Conservation (phyloP, 1,140 invertebrate species). For the Zaprionus tsacasi region DNA sequence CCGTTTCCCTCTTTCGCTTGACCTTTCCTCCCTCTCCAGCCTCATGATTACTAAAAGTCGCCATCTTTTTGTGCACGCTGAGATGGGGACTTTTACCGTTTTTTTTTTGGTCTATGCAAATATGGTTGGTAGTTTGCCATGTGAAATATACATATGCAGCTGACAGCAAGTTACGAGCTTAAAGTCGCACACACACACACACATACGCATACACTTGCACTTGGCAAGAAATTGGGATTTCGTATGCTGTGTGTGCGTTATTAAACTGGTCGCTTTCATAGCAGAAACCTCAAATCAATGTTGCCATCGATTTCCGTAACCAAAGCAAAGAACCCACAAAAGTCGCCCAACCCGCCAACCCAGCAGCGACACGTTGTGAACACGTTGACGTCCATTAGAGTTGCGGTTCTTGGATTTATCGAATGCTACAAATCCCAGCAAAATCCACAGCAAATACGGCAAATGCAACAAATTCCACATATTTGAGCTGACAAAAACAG, state of each 20-base stretch:
- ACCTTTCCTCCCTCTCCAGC: not conserved
- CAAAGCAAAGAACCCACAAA: constrained; percentile 30
- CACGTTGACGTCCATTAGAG: constrained; percentile 6
- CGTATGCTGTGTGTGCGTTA: constrained; percentile 1
- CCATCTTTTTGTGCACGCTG: too few species aligned
- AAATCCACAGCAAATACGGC: not conserved
- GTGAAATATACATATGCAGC: constrained; percentile 20
- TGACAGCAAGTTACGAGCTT: constrained; percentile 16
- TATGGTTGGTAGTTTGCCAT: constrained; percentile 21
- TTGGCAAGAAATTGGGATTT: not conserved
- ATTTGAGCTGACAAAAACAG: constrained; percentile 17
- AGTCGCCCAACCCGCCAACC: not conserved
- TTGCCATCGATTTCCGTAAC: constrained; percentile 29
- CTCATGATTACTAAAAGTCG: constrained; percentile 63
- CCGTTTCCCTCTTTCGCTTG: not conserved
- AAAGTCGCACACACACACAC: constrained; percentile 14
- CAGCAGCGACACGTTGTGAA: constrained; percentile 10
- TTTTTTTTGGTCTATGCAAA: constrained; percentile 66
- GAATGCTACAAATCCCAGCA: constrained; percentile 9
- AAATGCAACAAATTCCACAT: constrained; percentile 16
- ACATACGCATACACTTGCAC: not conserved
- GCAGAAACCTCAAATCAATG: constrained; percentile 33
- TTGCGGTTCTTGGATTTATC: constrained; percentile 14
- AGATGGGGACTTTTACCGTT: too few species aligned
- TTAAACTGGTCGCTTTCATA: constrained; percentile 10